Evolutionary conservation across 2,797 vertebrate genomes (phyloP).

Genomic region (Mormyrops attenuatus): DNA sequence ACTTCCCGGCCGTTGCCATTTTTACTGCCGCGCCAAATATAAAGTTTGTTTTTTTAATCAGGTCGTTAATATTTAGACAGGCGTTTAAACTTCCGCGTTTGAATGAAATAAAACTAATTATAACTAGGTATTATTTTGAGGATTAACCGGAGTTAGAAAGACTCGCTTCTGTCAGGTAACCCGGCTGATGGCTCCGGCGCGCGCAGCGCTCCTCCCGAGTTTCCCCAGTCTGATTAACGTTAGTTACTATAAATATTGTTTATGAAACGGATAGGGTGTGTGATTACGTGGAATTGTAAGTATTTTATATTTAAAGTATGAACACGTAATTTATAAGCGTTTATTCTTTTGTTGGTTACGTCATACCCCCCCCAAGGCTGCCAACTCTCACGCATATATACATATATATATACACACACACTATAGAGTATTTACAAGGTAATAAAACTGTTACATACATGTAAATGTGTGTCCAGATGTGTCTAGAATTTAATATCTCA

Average conservation of each 20-base stretch:
- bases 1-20: constrained; percentile 48
- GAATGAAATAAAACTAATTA: not conserved
- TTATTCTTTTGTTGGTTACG: no score
- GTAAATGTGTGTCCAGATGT: not conserved
- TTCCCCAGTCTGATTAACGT: not conserved
- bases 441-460: not conserved
- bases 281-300: not conserved
- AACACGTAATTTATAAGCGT: not conserved
- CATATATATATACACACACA: no score
- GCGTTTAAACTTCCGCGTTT: not conserved
- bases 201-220: not conserved
- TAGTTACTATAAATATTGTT: not conserved
- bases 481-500: not conserved
- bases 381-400: no score
- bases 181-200: not conserved
- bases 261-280: not conserved
- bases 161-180: not conserved
- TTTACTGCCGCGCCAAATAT: not conserved
- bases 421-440: not conserved
- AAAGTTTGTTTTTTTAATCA: not conserved
- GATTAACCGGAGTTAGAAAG: not conserved
- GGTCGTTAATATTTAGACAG: not conserved
- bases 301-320: not conserved
- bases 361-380: no score
- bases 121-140: not conserved